A percentile compares a stretch with the other conserved stretches of the same genome.
Evolutionary conservation across 2,113 vertebrate species (phyloP).

Genomic region (Notothenia rossii): DNA sequence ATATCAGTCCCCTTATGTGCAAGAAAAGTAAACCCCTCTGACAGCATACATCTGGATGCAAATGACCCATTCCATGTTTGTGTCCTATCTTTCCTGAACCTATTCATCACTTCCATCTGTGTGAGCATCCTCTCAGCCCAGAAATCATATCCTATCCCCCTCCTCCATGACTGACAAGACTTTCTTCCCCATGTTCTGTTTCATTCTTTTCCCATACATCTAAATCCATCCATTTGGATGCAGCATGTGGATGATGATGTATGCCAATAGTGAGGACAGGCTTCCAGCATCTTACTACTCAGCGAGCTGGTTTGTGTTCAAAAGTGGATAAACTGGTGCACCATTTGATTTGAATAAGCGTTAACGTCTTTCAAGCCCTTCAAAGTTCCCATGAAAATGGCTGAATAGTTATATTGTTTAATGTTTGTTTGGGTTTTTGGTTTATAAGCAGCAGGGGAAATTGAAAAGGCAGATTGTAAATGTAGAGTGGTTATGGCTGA

Average conservation of each 20-base stretch:
- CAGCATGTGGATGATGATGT: not conserved
- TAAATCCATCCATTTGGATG: constrained; percentile 75
- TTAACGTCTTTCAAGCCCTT: constrained; percentile 8
- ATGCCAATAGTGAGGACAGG: constrained; percentile 42
- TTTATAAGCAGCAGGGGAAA: not conserved
- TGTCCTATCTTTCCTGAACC: constrained; percentile 63
- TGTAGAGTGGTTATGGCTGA: not conserved
- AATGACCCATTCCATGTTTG: constrained; percentile 49
- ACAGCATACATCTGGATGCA: constrained; percentile 40
- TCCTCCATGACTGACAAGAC: constrained; percentile 61
- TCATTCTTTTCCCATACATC: constrained; percentile 59
- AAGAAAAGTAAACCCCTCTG: not conserved
- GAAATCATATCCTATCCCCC: constrained; percentile 62
- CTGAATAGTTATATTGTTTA: not conserved
- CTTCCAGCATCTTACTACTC: constrained; percentile 36
- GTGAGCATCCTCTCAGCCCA: constrained; percentile 35
- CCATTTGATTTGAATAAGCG: constrained; percentile 12
- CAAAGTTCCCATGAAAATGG: not conserved
- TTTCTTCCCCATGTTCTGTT: constrained; percentile 41
- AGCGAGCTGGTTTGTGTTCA: constrained; percentile 25
- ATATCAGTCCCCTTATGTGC: constrained; percentile 10
- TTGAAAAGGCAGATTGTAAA: not conserved
- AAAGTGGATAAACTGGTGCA: constrained; percentile 20
- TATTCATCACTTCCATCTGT: constrained; percentile 57
- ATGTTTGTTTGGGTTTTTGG: not conserved